Base-by-base conservation (phyloP, 2,113 vertebrate species). In the Hyla sarda region DNA sequence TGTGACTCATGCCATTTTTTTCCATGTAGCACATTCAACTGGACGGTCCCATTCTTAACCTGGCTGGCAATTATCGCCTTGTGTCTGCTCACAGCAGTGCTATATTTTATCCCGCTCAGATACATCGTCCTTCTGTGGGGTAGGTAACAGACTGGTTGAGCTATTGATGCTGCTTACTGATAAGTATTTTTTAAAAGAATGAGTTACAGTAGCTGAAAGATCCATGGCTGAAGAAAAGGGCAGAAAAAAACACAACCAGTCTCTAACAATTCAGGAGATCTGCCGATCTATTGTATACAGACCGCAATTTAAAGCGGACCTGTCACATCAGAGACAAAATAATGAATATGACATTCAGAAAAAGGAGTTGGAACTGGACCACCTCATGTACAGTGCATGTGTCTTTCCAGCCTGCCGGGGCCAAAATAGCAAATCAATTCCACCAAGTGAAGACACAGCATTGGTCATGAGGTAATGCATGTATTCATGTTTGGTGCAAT, bases 1-100 rank as follows among this genome's bases (percentile, higher is more conserved):
- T 87, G 87, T 91, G 88, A 91, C 79, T 87, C 83, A 0, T 79
- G 30, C 89, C 89, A 8, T 83, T 92, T 92, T 92, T 92, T 93
- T 88, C 83, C 50, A 87, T 90, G 37, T 89, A 99, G 98, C 91
- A 98, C 97, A 23, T 99, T 98, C 94, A 99, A 98, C 92, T 99
- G 98, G 98, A 99, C 97, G 19, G 96, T 98, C 91, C 97, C 97
- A 84, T 99, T 99, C 93, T 93, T 99, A 91, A 99, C 97, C 93
- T 99, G 97, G 96, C 92, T 99, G 93, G 96, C 96, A 62, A 97
- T 99, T 7, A 92, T 96, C 88, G 95, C 95, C 71, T 93, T 99
- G 4, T 96, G 93, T 80, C 86, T 94, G 67, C 95, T 96, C 91
- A 99, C 96, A 10, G 2, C 95, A 60, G 80, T 96, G 89, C 89